A percentile compares a stretch with the other conserved stretches of the same genome.
Evolutionary conservation across 1,140 invertebrate species (phyloP).

Genomic region (Agrilus planipennis): DNA sequence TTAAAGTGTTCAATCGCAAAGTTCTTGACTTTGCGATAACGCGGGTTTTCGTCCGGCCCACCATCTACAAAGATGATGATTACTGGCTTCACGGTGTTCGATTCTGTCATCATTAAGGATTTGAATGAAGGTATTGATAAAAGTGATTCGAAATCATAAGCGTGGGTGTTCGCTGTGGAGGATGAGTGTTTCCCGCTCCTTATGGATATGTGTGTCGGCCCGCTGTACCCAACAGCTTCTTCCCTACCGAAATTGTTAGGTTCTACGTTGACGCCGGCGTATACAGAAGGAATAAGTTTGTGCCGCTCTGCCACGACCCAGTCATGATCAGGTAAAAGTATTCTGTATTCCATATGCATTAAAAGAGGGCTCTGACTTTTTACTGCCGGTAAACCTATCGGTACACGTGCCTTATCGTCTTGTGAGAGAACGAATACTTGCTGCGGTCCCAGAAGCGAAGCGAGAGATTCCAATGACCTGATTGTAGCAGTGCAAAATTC

Average conservation of each 20-base stretch:
- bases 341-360: conserved; percentile 35
- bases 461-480: conserved; percentile 11
- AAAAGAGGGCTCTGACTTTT: conserved; percentile 27
- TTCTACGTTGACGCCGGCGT: conserved; percentile 16
- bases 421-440: conserved; percentile 19
- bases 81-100: too few relatives aligned
- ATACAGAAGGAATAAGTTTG: conserved; percentile 33
- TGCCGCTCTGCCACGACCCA: conserved; percentile 30
- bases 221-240: conserved; percentile 29
- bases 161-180: conserved; percentile 12
- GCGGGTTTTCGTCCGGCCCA: conserved; percentile 14
- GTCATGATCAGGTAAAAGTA: conserved; percentile 31
- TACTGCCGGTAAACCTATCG: conserved; percentile 18
- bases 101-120: too few relatives aligned
- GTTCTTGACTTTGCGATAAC: neutral
- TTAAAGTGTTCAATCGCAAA: conserved; percentile 21
- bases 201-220: conserved; percentile 30
- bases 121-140: too few relatives aligned
- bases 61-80: too few relatives aligned
- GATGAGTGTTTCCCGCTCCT: conserved; percentile 21
- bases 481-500: conserved; percentile 23
- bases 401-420: conserved; percentile 21
- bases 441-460: conserved; percentile 19
- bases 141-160: conserved; percentile 19
- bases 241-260: conserved; percentile 16